Evolutionary conservation across 2,113 vertebrate species (phyloP), one percentile per base, ranked within the genome.

Genomic region (Stictonetta naevosa): DNA sequence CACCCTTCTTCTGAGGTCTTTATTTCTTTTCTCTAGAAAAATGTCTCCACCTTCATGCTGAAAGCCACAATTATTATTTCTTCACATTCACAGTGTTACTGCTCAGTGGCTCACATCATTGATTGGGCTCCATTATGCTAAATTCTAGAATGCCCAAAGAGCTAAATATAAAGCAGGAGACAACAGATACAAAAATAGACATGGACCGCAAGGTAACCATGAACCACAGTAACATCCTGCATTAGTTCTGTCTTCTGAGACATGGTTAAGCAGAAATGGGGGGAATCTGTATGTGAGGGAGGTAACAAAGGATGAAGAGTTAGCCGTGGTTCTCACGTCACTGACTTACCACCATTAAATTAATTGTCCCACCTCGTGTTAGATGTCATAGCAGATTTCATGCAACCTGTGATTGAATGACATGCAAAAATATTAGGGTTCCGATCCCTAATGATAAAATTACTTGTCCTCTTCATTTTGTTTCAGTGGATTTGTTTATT

Each of bases 31-130:
- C 92, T 94, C 85, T 48, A 93, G 90, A 96, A 96, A 91, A 96
- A 83, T 69, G 76, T 90, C 92, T 95, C 95, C 90, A 94, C 93
- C 93, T 96, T 94, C 86, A 46, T 29, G 60, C 83, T 90, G 83
- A 95, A 95, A 96, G 92, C 86, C 92, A 93, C 90, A 95, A 97
- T 94, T 95, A 94, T 91, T 91, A 84, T 78, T 94, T 92, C 93
- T 94, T 94, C 83, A 74, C 58, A 93, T 86, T 96, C 93, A 88
- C 86, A 75, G 76, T 74, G 92, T 88, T 53, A 17, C 80, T 88
- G 79, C 86, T 94, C 90, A 48, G 83, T 86, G 76, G 92, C 80
- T 96, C 86, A 81, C 53, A 60, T 88, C 86, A 88, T 93, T 95
- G 92, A 96, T 93, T 90, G 69, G 53, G 48, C 66, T 86, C 80